These are phyloP conservation scores for Ectemnius continuus DNA, from an alignment of 2,888 invertebrate species.

Conservation along the genomic window DNA sequence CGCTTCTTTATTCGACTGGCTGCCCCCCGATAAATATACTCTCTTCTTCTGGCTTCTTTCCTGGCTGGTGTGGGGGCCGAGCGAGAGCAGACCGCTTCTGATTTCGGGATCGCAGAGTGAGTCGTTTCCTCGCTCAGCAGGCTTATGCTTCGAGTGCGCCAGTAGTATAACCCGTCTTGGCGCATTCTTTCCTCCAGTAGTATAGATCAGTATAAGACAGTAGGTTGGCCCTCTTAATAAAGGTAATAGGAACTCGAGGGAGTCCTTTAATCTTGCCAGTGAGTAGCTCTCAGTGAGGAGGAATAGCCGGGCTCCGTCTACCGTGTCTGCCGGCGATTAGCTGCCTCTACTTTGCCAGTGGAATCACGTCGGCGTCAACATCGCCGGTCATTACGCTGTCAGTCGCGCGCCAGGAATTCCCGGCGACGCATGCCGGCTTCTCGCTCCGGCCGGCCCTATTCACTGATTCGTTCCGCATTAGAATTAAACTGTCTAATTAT, in stretches of 20 bases:
- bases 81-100: neutral
- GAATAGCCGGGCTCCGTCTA: conserved; percentile 15
- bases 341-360: conserved; percentile 40
- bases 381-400: conserved; percentile 49
- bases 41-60: conserved; percentile 12
- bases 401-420: conserved; percentile 53
- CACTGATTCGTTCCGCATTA: conserved; percentile 40
- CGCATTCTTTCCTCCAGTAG: too few relatives aligned
- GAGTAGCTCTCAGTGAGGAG: too few relatives aligned
- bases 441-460: conserved; percentile 39
- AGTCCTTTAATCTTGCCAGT: too few relatives aligned
- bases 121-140: neutral
- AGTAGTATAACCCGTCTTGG: too few relatives aligned
- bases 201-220: too few relatives aligned
- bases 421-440: conserved; percentile 40
- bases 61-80: neutral
- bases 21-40: conserved; percentile 27
- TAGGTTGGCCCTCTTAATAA: too few relatives aligned
- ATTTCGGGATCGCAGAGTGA: neutral
- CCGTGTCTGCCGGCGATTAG: conserved; percentile 38
- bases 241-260: too few relatives aligned
- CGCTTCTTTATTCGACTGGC: conserved; percentile 34
- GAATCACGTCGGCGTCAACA: conserved; percentile 48
- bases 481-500: conserved; percentile 11
- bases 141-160: too few relatives aligned